Evolutionary conservation across 1,140 invertebrate genomes (phyloP), one percentile per base, ranked within the genome.

Genomic region (Popillia japonica): DNA sequence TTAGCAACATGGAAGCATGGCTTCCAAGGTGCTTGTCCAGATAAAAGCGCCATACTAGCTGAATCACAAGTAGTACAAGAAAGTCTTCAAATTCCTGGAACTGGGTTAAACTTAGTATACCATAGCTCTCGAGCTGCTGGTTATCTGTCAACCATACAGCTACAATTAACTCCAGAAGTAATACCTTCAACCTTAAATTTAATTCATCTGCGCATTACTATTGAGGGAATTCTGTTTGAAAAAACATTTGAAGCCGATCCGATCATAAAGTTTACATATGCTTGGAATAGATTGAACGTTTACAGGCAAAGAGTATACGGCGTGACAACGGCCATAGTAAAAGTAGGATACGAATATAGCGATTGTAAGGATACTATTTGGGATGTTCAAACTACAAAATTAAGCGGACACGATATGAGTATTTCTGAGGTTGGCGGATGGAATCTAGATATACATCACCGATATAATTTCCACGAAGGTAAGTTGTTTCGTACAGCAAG

Each of bases 391-490:
- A 98, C 96, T 3, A 98, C 96, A 0, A 98, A 97, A 84, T 86
- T 99, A 41, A 96, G 95, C 82, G 98, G 97, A 3, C 96, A 98
- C 84, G 97, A 99, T 85, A 96, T 99, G 93, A 96, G 95, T 75
- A 98, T 98, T 42, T 97, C 96, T 0, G 96, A 98, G 86, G 93
- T 99, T 22, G 97, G 97, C 2, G 96, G 96, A 7, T 99, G 98
- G 98, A 98, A 98, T 87, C 87, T 99, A 75, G 96, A 99, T 85
- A 97, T 99, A 81, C 98, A 99, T 88, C 98, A 99, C 84, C 90
- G 96, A 80, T 98, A 99, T 87, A 99, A 99, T 85, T 98, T 98
- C 91, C 96, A 98, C 85, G 97, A 98, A 90, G 97, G 95, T 93
- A 88, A 84, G 40, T 44, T 72, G 34, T 3, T 40, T 34, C 27